phyloP scores from a whole-genome alignment of 2,888 invertebrate genomes.

The Ecdyonurus torrentis region DNA sequence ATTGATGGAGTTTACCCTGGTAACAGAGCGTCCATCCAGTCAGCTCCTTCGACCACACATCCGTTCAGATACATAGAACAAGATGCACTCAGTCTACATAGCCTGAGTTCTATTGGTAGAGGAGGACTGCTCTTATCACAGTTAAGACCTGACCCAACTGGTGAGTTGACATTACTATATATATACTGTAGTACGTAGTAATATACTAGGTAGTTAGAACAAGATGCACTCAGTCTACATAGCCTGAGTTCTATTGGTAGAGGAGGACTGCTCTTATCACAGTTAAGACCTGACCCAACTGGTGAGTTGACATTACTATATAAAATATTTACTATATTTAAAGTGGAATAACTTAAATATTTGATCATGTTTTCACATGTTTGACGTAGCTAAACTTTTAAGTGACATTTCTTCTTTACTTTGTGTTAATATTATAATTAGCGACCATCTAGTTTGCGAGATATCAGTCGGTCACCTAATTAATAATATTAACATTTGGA shows the following conservation, averaged over 20 bases:
- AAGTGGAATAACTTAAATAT: too few relatives aligned
- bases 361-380: too few relatives aligned
- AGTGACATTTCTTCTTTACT: too few relatives aligned
- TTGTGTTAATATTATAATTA: too few relatives aligned
- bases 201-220: conserved; percentile 74
- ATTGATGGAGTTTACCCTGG: conserved; percentile 57
- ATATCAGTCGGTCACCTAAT: too few relatives aligned
- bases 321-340: too few relatives aligned
- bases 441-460: too few relatives aligned
- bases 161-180: too few relatives aligned
- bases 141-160: background rate
- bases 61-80: conserved; percentile 59
- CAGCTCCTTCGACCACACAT: conserved; percentile 14
- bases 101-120: conserved; percentile 73
- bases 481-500: too few relatives aligned
- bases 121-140: conserved; percentile 50
- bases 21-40: conserved; percentile 22
- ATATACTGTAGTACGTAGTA: too few relatives aligned
- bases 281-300: background rate
- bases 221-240: conserved; percentile 72
- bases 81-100: conserved; percentile 73
- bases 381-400: too few relatives aligned
- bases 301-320: too few relatives aligned
- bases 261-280: conserved; percentile 51
- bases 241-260: conserved; percentile 78